These are phyloP conservation scores for Brienomyrus longianalis DNA, from an alignment of 2,113 vertebrate species.

Conservation along the genomic window DNA sequence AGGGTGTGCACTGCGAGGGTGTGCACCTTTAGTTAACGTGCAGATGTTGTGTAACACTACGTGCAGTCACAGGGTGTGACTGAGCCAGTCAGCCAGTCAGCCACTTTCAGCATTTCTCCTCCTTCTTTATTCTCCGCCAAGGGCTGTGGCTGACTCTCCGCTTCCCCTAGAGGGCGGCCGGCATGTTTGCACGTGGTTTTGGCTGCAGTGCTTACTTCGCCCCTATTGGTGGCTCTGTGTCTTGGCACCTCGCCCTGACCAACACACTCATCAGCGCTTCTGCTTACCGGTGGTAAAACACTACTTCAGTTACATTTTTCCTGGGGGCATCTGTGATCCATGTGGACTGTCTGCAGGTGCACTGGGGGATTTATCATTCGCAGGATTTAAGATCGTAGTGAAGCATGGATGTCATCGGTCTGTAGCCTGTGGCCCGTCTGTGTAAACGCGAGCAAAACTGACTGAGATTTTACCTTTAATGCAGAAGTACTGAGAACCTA, in stretches of 20 bases:
- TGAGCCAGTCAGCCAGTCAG: background rate
- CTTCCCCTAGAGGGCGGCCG: background rate
- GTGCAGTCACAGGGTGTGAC: background rate
- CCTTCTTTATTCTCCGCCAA: background rate
- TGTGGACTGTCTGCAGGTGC: background rate
- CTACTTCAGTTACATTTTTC: background rate
- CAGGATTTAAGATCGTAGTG: background rate
- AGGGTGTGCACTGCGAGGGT: background rate
- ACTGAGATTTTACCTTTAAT: background rate
- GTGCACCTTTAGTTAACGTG: background rate
- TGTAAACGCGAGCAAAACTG: background rate
- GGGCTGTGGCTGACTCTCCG: background rate
- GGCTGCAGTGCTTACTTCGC: background rate
- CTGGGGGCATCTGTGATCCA: background rate
- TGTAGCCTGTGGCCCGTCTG: background rate
- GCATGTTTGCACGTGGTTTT: background rate
- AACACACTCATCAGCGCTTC: background rate
- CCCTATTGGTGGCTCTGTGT: background rate
- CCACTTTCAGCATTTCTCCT: background rate
- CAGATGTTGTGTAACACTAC: background rate
- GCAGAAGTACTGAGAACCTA: background rate
- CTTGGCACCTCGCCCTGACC: background rate
- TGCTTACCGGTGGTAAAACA: background rate
- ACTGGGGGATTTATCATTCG: background rate
- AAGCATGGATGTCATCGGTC: background rate